Base-by-base conservation (phyloP, 2,113 vertebrate species). In the Mugil cephalus region DNA sequence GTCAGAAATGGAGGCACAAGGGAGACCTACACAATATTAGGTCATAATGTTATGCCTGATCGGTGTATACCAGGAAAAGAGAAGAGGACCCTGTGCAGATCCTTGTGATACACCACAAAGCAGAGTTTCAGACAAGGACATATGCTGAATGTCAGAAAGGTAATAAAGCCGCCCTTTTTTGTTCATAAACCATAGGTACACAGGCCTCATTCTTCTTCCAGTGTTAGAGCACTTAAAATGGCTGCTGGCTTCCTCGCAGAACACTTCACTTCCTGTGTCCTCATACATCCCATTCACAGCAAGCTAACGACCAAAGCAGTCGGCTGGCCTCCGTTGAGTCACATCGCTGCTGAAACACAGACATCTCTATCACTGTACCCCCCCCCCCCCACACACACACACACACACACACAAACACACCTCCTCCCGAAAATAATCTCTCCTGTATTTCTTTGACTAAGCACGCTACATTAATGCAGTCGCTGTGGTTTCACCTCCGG, bases 221-320 rank as follows among this genome's bases (percentile, higher is more conserved):
- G 68, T 83, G 71, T 46, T 60, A 59, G 39, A 87, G 69, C 34
- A 69, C 43, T 84, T 81, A 77, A 84, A 87, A 84, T 80, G 77
- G 56, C 50, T 62, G 55, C 72, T 56, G 56, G 71, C 64, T 82
- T 87, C 82, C 87, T 79, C 39, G 56, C 24, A 55, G 50, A 81
- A 39, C 17, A 38, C 69, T 73, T 87, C 68, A 81, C 88, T 87
- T 88, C 86, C 90, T 88, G 86, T 66, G 74, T 72, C 56, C 47
- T 55, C 65, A 71, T 21, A 81, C 58, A 74, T 78, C 58, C 48
- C 39, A 42, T 65, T 51, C 81, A 65, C 73, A 56, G 78, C 70
- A 6, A 71, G 53, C 79, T 71, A 54, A 88, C 9, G 48, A 79
- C 69, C 83, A 61, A 61, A 75, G 74, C 48, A 64, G 73, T 66